Base-by-base conservation (phyloP, 30 jellyfish, hydroid and myxozoan species). In the Rhopilema esculentum region DNA sequence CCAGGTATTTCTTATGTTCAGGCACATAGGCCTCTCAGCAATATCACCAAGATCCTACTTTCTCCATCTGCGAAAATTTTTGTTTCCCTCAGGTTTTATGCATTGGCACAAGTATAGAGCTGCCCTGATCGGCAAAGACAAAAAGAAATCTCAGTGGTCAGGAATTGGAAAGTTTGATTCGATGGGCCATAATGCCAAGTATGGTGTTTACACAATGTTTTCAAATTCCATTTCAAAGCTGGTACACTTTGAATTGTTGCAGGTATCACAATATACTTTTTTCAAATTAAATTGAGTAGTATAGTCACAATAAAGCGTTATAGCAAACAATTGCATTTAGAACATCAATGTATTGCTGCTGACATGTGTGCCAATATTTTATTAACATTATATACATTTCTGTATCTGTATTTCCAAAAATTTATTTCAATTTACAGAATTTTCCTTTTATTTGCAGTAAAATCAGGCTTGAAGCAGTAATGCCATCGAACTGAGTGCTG, bases 141-240 rank as follows among this genome's bases (percentile, higher is more conserved):
- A 9, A 21, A 49, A 31, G 27, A 27, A 20, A 9, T 16, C 49
- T 16, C 73, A 74, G 49, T 78, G 88, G 88, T 25, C 85, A 21
- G 85, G 85, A 74, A 78, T 9, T 33, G 85, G 72, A 6, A 33
- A 78, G 48, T 50, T 31, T 74, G 85, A 74, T 27, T 31, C 72
- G 24, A 74, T 74, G 85, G 85, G 72, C 21, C 71, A 74, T 69
- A 74, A 50, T 74, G 85, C 85, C 32, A 74, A 74, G 85, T 74
- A 74, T 23, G 85, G 52, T 31, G 72, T 74, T 48, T 74, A 48
- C 72, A 31, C 85, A 15, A 74, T 74, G 72, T 74, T 31, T 29
- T 74, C 27, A 72, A 74, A 33, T 30, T 33, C 69, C 4, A 74
- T 74, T 17, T 30, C 49, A 19, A 74, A 74, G 85, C 31, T 31